Percentiles rank a stretch among this genome's conserved stretches.
phyloP scores from a whole-genome alignment of 2,888 invertebrate genomes.

The Spisula solida region DNA sequence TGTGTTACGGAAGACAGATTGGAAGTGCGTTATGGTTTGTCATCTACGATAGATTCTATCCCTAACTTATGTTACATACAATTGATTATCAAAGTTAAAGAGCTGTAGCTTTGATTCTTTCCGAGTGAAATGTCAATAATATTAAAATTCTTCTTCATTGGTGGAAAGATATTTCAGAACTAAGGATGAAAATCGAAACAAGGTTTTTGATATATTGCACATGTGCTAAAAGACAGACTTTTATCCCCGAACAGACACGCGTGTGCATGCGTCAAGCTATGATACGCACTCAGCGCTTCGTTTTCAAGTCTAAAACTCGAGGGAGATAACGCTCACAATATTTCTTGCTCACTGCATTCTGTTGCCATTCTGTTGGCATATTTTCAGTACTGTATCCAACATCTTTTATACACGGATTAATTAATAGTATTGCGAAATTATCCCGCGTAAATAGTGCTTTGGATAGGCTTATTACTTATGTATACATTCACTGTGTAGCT shows the following conservation, averaged over 20 bases:
- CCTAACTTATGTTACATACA: background rate
- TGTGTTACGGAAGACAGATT: background rate
- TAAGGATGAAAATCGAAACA: background rate
- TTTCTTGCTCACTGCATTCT: constrained; percentile 25
- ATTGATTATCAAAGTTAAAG: background rate
- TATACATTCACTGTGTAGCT: too few species aligned
- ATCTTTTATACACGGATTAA: constrained; percentile 17
- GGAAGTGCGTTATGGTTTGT: background rate
- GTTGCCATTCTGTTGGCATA: background rate
- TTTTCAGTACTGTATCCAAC: background rate
- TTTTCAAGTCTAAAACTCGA: background rate
- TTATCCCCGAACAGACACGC: background rate
- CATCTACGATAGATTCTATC: background rate
- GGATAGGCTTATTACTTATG: too few species aligned
- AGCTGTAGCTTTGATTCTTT: background rate
- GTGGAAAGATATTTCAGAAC: background rate
- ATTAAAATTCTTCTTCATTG: background rate
- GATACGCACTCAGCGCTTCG: background rate
- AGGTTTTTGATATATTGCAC: background rate
- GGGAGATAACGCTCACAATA: constrained; percentile 7
- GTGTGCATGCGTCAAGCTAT: background rate
- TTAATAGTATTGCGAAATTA: background rate
- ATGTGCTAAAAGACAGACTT: background rate
- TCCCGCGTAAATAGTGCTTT: too few species aligned
- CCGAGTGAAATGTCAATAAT: background rate